Evolutionary conservation across 2,797 vertebrate species (phyloP).

Genomic region (Takifugu rubripes): DNA sequence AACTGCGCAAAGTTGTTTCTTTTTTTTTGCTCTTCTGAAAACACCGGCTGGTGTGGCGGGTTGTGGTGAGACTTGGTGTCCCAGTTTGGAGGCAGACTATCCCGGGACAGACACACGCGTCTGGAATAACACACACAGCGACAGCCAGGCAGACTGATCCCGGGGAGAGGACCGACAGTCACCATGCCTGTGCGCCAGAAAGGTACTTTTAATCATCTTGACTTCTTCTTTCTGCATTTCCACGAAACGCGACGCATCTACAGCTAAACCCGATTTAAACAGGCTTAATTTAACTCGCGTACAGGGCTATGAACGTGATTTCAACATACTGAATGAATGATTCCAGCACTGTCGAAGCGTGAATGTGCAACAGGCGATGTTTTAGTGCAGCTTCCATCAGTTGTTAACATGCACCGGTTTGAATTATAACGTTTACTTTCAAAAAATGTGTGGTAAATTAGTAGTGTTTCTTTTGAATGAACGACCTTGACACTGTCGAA

Average conservation of each 20-base stretch:
- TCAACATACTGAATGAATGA: not conserved
- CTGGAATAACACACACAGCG: slow-evolving; percentile 36
- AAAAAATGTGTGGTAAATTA: too few species aligned
- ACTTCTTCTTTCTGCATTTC: not conserved
- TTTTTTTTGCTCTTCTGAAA: too few species aligned
- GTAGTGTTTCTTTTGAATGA: too few species aligned
- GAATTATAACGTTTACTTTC: too few species aligned
- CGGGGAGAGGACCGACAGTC: slow-evolving; percentile 5
- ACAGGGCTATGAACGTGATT: accelerated
- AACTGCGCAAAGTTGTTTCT: not conserved
- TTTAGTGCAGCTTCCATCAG: too few species aligned
- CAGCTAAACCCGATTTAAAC: too few species aligned
- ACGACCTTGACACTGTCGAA: not conserved
- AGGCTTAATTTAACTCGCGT: too few species aligned
- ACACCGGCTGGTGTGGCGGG: not conserved
- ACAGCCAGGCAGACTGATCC: not conserved
- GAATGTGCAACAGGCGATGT: too few species aligned
- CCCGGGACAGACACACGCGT: slow-evolving; percentile 51
- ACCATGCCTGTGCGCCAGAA: slow-evolving; percentile 70
- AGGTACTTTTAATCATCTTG: slow-evolving; percentile 44
- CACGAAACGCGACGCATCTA: too few species aligned
- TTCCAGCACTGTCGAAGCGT: slow-evolving; percentile 2
- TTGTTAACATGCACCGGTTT: too few species aligned
- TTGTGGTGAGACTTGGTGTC: slow-evolving; percentile 24
- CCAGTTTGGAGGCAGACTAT: slow-evolving; percentile 42